Evolutionary conservation across 2,797 vertebrate species (phyloP), one percentile per base, ranked within the genome.

Genomic region (Sebastes alutus): DNA sequence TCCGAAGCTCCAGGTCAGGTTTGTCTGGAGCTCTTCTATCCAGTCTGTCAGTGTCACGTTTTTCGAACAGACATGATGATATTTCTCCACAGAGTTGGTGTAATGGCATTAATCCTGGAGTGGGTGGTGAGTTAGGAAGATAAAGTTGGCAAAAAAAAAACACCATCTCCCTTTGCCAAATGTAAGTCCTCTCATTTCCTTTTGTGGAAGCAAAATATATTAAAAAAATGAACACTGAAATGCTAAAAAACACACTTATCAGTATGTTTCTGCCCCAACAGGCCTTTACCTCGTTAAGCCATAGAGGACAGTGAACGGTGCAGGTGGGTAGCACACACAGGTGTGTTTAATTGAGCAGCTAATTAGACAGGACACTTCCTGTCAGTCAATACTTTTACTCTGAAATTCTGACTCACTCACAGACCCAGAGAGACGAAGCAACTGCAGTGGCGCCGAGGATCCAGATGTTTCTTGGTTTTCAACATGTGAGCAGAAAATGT

Each of bases 51-150:
- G 56, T 71, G 66, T 75, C 66, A 71, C 63, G 46, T 66, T 78
- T 80, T 18, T 25, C n/a, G 2, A 64, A 42, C 7, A 64, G 33
- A 30, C 9, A 8, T 52, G 46, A 49, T 49, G 46, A 52, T n/a
- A 52, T 52, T 20, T n/a, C 46, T 52, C 18, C 18, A 49, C 46
- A 46, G 55, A 76, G 63, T 72, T 62, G 46, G 55, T 56, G 67
- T 62, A 55, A 42, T 64, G 68, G 73, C 67, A 30, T 69, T 9
- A n/a, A 49, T 72, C 78, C 69, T 3, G 32, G 70, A 6, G 77
- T 88, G 81, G 89, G 83, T 12, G 85, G 80, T 30, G 72, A 75
- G 62, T 75, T 29, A 63, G 46, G 7, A 58, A 54, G 25, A 62
- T 70, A 35, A 76, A 38, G 58, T 35, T 77, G 63, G 62, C 27